These are phyloP conservation scores for Cyclopterus lumpus DNA, from an alignment of 2,797 vertebrate genomes.

Conservation along the genomic window DNA sequence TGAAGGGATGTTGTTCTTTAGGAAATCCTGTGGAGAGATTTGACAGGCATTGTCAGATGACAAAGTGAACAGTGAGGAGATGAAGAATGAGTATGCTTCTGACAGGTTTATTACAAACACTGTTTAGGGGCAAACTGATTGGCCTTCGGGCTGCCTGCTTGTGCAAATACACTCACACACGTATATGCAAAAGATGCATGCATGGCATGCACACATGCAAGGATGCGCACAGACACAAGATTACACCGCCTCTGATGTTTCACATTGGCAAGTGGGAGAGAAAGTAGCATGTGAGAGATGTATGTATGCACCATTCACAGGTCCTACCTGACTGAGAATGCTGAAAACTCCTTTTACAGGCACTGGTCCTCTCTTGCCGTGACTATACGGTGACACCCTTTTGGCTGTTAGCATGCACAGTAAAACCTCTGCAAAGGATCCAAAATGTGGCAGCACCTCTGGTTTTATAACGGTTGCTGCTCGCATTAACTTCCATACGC, in stretches of 20 bases:
- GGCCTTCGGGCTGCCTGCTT: conserved; percentile 38
- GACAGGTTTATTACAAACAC: conserved; percentile 70
- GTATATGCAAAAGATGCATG: conserved; percentile 19
- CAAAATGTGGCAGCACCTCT: not conserved
- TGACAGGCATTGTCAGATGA: conserved; percentile 73
- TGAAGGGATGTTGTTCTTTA: conserved; percentile 12
- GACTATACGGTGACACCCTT: not conserved
- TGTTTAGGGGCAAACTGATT: conserved; percentile 47
- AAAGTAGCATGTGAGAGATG: not conserved
- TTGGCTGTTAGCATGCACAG: not conserved
- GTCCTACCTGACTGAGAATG: not conserved
- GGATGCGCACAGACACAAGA: not conserved
- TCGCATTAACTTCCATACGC: not conserved
- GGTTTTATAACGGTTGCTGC: not conserved
- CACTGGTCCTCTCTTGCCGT: not conserved
- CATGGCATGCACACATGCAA: not conserved
- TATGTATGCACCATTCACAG: not conserved
- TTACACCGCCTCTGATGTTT: conserved; percentile 12
- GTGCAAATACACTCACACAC: not conserved
- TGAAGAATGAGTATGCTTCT: conserved; percentile 66
- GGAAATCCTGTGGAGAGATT: conserved; percentile 43
- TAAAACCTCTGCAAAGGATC: conserved; percentile 6
- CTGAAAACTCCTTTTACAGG: not conserved
- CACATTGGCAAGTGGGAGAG: not conserved
- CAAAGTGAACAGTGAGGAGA: conserved; percentile 68